Base-by-base conservation (phyloP, 2,113 vertebrate species). In the Rhea pennata region DNA sequence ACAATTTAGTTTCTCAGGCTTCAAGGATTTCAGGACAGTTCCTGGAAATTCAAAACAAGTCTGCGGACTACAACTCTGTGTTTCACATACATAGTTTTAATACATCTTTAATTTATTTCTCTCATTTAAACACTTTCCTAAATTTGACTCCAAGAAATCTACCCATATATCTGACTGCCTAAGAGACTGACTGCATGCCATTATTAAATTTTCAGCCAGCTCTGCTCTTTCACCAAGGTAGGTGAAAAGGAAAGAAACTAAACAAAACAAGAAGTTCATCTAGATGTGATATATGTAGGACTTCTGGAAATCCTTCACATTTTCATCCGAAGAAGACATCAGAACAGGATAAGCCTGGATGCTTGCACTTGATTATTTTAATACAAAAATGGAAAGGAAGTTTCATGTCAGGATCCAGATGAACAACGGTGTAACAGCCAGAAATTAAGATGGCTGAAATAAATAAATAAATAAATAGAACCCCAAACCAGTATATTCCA, bases 1-100 rank as follows among this genome's bases (percentile, higher is more conserved):
- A 94, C 74, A 62, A 19, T 19, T 76, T 33, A 11, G 50, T 87
- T 95, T 92, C 91, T 95, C 96, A 92, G 84, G 70, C 81, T 91
- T 89, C 81, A 82, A 94, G 70, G 58, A 94, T 79, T 94, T 91
- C 74, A 83, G 61, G 1, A 9, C 7, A 66, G 87, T 72, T 89
- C 53, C 72, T 1, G 0, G 77, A 92, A 92, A 95, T 58, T 44
- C 69, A 79, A 89, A 92, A 95, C 89, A 83, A 89, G 87, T 69
- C 80, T 85, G 84, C 76, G 81, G 48, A 91, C 67, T 91, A 58
- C 6, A 31, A 59, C 56, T 59, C 16, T 17, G 31, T 48, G 8
- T 64, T 94, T 94, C 80, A 84, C 86, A 84, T 80, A 84, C 2
- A 17, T 10, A 50, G 42, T 62, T 83, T 76, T 44, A 92, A 51